These are phyloP conservation scores for Hystrix brachyura DNA, from an alignment of 2,113 vertebrate species.

Conservation along the genomic window DNA sequence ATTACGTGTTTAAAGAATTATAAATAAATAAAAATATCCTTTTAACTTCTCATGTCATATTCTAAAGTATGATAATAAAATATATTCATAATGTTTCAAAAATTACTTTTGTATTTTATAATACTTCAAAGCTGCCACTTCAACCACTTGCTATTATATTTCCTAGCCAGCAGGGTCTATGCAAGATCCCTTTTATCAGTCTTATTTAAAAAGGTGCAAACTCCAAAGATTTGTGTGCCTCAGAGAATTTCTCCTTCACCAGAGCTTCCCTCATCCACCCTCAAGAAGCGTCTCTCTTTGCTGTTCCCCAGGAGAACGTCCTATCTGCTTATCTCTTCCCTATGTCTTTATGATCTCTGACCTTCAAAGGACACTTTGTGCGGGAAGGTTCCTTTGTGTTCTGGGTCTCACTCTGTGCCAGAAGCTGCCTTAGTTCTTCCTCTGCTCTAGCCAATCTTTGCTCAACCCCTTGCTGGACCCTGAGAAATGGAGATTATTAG, in stretches of 20 bases:
- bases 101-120: slow-evolving; percentile 25
- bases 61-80: slow-evolving; percentile 28
- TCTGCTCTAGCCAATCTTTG: slow-evolving; percentile 11
- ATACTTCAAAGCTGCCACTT: neutral
- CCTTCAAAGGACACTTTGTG: neutral
- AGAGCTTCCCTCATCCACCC: neutral
- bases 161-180: neutral
- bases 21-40: neutral
- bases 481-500: neutral
- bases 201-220: neutral
- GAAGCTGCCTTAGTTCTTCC: neutral
- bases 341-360: neutral
- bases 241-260: neutral
- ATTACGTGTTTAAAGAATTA: slow-evolving; percentile 10
- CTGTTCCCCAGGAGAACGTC: neutral
- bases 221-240: neutral
- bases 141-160: neutral
- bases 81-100: slow-evolving; percentile 29
- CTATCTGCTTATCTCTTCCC: neutral
- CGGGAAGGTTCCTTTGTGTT: neutral
- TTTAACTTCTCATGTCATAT: neutral
- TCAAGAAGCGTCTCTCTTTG: neutral
- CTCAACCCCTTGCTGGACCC: neutral
- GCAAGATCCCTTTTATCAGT: neutral
- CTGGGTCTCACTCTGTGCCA: neutral